Percentiles rank a stretch among this genome's conserved stretches.
These are phyloP conservation scores for Enteromius trimaculatus DNA, from an alignment of 2,797 vertebrate genomes.

Conservation along the genomic window DNA sequence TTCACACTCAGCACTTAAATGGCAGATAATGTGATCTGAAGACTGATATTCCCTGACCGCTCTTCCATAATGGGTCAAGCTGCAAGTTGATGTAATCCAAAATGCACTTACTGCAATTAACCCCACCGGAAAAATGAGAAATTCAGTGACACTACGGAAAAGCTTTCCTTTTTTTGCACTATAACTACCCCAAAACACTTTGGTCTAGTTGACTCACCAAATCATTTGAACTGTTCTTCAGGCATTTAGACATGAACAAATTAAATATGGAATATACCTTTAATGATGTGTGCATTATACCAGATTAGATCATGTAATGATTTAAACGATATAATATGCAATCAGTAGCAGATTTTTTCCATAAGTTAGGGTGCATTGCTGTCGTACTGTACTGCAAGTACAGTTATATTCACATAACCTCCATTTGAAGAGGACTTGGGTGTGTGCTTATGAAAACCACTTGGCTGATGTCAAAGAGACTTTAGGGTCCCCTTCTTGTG, in stretches of 20 bases:
- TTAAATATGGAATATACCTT: neutral
- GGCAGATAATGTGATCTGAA: conserved; percentile 70
- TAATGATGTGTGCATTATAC: neutral
- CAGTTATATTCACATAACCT: neutral
- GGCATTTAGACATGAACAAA: neutral
- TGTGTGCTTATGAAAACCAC: neutral
- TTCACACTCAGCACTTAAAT: conserved; percentile 69
- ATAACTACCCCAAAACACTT: neutral
- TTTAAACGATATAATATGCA: neutral
- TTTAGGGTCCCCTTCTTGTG: neutral
- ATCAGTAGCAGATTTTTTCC: neutral
- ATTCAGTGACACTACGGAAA: neutral
- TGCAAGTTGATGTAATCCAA: conserved; percentile 55
- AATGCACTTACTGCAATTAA: conserved; percentile 38
- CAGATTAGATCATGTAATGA: neutral
- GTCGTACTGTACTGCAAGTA: neutral
- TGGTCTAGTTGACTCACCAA: neutral
- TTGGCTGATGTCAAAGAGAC: neutral
- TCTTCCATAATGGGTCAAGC: conserved; percentile 54
- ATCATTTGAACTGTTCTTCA: neutral
- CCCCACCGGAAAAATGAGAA: neutral
- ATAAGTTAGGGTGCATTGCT: neutral
- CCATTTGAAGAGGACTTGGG: neutral
- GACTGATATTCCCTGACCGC: conserved; percentile 61
- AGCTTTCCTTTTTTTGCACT: conserved; percentile 1